These are phyloP conservation scores for Phaethon lepturus DNA, from an alignment of 2,113 vertebrate species.

Conservation along the genomic window DNA sequence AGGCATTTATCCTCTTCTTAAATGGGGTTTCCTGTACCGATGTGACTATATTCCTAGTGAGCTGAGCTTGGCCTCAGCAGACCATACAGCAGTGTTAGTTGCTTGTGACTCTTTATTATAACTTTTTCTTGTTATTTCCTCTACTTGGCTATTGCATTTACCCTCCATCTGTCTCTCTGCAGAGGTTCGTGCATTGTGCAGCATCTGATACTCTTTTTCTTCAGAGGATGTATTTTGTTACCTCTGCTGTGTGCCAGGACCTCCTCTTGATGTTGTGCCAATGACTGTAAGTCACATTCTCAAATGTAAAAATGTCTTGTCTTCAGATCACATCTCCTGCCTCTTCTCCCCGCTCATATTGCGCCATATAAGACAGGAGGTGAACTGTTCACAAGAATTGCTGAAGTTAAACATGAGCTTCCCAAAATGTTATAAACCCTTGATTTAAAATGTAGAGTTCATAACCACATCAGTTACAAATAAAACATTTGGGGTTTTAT, in stretches of 20 bases:
- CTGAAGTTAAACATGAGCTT: background rate
- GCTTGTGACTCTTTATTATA: conserved; percentile 7
- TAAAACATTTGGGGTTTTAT: background rate
- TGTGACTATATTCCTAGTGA: background rate
- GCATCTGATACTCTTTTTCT: conserved; percentile 17
- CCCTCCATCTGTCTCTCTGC: conserved; percentile 43
- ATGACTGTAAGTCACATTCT: conserved; percentile 46
- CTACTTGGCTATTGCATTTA: conserved; percentile 13
- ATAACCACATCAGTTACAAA: background rate
- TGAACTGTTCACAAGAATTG: background rate
- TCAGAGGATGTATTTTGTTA: conserved; percentile 37
- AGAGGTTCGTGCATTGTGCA: conserved; percentile 29
- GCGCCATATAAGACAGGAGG: background rate
- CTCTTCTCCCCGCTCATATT: background rate
- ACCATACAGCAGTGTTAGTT: background rate
- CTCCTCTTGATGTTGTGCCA: conserved; percentile 38
- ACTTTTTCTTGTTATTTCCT: background rate
- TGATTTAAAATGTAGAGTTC: background rate
- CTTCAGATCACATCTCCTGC: conserved; percentile 17
- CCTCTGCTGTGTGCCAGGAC: conserved; percentile 37
- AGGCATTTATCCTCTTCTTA: background rate
- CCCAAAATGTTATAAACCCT: background rate
- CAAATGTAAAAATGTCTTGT: conserved; percentile 21
- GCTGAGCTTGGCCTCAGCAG: background rate
- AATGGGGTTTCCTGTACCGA: background rate